phyloP scores from a whole-genome alignment of 2,113 vertebrate genomes.

The Urocitellus parryii region DNA sequence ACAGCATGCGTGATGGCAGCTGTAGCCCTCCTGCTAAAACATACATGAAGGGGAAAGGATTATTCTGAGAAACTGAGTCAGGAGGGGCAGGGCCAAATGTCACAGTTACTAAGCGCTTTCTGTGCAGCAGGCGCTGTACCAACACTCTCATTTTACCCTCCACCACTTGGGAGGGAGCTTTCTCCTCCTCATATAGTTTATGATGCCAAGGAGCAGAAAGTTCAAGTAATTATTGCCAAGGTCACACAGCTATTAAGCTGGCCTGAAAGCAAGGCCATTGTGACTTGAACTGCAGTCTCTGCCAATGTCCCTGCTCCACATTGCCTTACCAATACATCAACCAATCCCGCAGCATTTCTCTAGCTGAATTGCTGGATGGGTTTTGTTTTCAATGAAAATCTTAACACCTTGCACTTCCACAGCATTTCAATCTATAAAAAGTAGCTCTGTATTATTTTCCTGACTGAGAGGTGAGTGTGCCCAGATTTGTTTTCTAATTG shows the following conservation, averaged over 20 bases:
- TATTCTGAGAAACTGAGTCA: neutral
- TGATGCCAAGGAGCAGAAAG: neutral
- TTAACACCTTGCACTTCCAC: neutral
- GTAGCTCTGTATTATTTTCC: neutral
- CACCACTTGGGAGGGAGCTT: neutral
- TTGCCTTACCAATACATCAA: accelerated
- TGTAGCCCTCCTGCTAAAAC: neutral
- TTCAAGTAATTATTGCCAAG: neutral
- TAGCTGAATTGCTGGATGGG: neutral
- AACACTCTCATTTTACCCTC: neutral
- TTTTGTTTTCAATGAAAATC: neutral
- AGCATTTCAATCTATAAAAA: neutral
- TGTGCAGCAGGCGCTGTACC: no score
- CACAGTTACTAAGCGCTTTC: neutral
- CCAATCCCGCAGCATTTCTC: neutral
- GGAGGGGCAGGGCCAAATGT: neutral
- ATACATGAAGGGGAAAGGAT: neutral
- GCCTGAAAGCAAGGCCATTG: neutral
- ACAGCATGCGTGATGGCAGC: neutral
- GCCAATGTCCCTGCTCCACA: accelerated
- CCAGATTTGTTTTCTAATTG: neutral
- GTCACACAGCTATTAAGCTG: neutral
- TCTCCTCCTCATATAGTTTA: neutral
- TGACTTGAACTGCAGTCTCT: no score
- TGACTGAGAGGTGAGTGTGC: neutral